A percentile compares a stretch with the other conserved stretches of the same genome.
Conservation (phyloP, 2,797 vertebrate genomes). For the Anisognathus igniventris region DNA sequence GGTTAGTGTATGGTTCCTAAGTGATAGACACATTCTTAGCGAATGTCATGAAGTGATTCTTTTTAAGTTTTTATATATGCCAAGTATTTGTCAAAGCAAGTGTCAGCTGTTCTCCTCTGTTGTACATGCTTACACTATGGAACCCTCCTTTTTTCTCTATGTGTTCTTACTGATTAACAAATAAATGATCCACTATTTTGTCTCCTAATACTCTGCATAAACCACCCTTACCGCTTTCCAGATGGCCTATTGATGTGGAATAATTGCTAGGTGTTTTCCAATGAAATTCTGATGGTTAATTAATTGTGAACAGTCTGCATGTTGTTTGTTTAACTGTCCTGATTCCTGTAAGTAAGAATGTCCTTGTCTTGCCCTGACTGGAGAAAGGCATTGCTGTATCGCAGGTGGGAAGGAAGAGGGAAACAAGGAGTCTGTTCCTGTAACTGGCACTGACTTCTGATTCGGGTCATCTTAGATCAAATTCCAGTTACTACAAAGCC, state of each 20-base stretch:
- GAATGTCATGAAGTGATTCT: neutral
- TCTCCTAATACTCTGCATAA: neutral
- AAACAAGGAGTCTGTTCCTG: neutral
- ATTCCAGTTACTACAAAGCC: neutral
- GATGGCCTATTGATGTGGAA: neutral
- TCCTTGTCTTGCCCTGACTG: neutral
- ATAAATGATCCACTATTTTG: neutral
- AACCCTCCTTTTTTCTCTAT: neutral
- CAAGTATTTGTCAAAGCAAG: neutral
- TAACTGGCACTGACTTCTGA: neutral
- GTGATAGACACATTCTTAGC: neutral
- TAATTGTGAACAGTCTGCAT: neutral
- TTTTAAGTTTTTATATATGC: neutral
- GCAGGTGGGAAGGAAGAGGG: neutral
- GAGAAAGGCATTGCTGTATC: neutral
- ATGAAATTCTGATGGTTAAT: neutral
- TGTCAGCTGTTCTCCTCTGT: neutral
- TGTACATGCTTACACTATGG: neutral
- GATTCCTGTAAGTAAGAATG: neutral
- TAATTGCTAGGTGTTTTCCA: neutral
- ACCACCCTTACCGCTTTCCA: neutral
- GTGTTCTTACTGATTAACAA: neutral
- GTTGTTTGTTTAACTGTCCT: neutral
- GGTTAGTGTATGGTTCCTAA: neutral
- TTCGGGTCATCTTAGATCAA: neutral